Percentiles rank a stretch among this genome's conserved stretches.
phyloP scores from a whole-genome alignment of 2,797 vertebrate species.

The Hephaestus fuliginosus region DNA sequence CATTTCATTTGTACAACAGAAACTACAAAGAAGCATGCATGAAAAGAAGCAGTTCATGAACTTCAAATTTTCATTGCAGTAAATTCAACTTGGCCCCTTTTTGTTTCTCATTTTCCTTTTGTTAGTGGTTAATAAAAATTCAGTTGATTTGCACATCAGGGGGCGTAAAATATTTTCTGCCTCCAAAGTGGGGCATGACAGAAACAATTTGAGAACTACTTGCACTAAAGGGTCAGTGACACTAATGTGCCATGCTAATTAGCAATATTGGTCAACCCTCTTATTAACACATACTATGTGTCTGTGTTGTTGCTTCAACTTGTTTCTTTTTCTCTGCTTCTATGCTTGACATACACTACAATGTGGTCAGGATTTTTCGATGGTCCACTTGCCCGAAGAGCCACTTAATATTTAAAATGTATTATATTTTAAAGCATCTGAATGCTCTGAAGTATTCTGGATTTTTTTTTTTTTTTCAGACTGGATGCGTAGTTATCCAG shows the following conservation, averaged over 20 bases:
- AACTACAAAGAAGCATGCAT: conserved; percentile 10
- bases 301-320: conserved; percentile 18
- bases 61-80: conserved; percentile 3
- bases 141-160: conserved; percentile 21
- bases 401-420: conserved; percentile 41
- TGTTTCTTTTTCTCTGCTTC: not conserved
- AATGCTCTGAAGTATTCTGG: conserved; percentile 31
- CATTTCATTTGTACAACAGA: conserved; percentile 42
- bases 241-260: conserved; percentile 19
- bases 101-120: conserved; percentile 4
- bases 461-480: conserved; percentile 7
- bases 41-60: conserved; percentile 24
- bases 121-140: conserved; percentile 12
- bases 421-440: conserved; percentile 29
- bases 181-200: not conserved
- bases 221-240: not conserved
- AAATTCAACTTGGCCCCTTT: not conserved
- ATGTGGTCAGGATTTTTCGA: conserved; percentile 30
- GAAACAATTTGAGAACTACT: conserved; percentile 7
- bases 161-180: not conserved
- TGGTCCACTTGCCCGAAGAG: conserved; percentile 29
- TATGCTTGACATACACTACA: conserved; percentile 23
- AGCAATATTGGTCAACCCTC: conserved; percentile 14
- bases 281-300: conserved; percentile 2
- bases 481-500: conserved; percentile 60